A percentile compares a stretch with the other conserved stretches of the same genome.
These are phyloP conservation scores for Drosophila melanosoma DNA, from an alignment of 2,888 invertebrate species.

Conservation along the genomic window DNA sequence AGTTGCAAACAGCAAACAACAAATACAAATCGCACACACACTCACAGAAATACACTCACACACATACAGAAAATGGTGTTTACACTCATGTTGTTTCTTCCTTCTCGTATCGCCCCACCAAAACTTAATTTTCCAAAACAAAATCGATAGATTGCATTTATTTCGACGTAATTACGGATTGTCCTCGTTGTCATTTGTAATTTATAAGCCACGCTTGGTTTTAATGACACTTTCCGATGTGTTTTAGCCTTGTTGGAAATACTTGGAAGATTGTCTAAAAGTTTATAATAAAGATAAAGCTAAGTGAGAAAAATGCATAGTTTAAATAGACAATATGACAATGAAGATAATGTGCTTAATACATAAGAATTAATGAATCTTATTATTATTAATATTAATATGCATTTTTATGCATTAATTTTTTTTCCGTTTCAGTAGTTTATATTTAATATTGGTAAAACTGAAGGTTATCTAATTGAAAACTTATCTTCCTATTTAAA, in stretches of 20 bases:
- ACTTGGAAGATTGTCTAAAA: not conserved
- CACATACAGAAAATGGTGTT: not conserved
- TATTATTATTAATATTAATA: not conserved
- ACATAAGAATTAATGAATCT: not conserved
- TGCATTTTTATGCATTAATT: too few species aligned
- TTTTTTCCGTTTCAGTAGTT: too few species aligned
- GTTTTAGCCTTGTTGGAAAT: slow-evolving; percentile 1
- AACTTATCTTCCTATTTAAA: not conserved
- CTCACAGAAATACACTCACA: slow-evolving; percentile 7
- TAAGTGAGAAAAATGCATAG: not conserved
- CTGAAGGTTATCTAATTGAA: not conserved
- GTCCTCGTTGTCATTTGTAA: slow-evolving; percentile 26
- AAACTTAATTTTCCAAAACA: slow-evolving; percentile 29
- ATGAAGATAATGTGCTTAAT: not conserved
- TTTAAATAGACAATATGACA: not conserved
- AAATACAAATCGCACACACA: slow-evolving; percentile 18
- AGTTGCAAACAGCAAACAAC: slow-evolving; percentile 16
- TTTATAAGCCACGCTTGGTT: slow-evolving; percentile 27
- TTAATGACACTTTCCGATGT: slow-evolving; percentile 20
- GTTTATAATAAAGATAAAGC: not conserved
- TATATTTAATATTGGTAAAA: not conserved
- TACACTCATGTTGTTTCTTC: not conserved
- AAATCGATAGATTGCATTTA: slow-evolving; percentile 47
- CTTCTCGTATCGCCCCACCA: not conserved
- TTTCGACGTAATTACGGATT: slow-evolving; percentile 47